Conservation (phyloP, 2,113 vertebrate genomes). For the Centropristis striata region DNA sequence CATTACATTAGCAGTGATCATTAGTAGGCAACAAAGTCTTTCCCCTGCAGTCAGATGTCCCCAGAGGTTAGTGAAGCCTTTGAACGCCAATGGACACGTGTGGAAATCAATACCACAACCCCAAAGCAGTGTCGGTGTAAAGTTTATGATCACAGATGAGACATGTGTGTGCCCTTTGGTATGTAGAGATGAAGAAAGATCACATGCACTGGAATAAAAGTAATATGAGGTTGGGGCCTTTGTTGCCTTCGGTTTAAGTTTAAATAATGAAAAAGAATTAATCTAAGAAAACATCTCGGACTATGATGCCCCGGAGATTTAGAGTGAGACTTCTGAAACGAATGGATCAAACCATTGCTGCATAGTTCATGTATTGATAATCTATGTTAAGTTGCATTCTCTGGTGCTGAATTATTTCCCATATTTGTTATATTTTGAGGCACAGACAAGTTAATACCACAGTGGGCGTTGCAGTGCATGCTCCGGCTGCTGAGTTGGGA, state of each 20-base stretch:
- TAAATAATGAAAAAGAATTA: slow-evolving; percentile 5
- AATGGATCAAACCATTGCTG: background rate
- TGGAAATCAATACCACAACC: slow-evolving; percentile 65
- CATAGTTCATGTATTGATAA: slow-evolving; percentile 1
- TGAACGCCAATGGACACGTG: slow-evolving; percentile 41
- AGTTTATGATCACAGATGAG: slow-evolving; percentile 50
- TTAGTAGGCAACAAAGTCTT: slow-evolving; percentile 40
- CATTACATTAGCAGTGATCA: slow-evolving; percentile 51
- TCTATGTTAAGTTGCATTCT: background rate
- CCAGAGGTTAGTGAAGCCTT: slow-evolving; percentile 42
- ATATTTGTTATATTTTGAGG: slow-evolving; percentile 1
- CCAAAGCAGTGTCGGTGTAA: slow-evolving; percentile 39
- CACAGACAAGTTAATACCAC: background rate
- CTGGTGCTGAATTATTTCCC: background rate
- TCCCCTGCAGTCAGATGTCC: slow-evolving; percentile 8
- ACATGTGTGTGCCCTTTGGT: slow-evolving; percentile 36
- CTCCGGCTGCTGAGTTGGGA: slow-evolving; percentile 1
- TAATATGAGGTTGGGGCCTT: background rate
- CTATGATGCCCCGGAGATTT: background rate
- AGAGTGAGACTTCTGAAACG: background rate
- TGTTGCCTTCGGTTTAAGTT: slow-evolving; percentile 8
- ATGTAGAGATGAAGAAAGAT: slow-evolving; percentile 23
- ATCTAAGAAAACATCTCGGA: background rate
- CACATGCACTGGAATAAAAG: slow-evolving; percentile 12
- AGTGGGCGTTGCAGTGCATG: background rate